Percentiles rank a stretch among this genome's conserved stretches.
These are phyloP conservation scores for Geopemphigus sp. DNA, from an alignment of 1,140 invertebrate genomes.

Conservation along the genomic window DNA sequence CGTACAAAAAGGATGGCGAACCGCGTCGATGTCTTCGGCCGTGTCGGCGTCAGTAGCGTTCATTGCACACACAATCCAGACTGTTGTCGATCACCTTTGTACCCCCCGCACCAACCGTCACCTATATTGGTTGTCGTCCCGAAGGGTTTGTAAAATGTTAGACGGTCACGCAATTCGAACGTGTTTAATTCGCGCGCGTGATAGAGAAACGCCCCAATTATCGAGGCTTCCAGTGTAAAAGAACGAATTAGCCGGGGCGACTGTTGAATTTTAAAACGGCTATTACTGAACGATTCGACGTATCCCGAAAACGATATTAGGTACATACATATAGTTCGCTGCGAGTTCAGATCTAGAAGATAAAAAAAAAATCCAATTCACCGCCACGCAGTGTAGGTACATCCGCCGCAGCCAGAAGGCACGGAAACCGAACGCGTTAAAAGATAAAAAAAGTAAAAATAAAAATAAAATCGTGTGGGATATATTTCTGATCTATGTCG, in stretches of 20 bases:
- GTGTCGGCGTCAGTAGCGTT: no score
- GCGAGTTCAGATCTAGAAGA: background rate
- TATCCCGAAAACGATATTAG: background rate
- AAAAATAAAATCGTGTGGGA: background rate
- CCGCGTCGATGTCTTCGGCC: background rate
- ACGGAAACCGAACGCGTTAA: background rate
- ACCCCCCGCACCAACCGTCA: background rate
- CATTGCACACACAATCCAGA: no score
- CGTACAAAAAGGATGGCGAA: background rate
- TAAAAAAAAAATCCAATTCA: background rate
- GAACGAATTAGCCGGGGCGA: background rate
- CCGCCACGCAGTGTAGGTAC: background rate
- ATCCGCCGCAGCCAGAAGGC: background rate
- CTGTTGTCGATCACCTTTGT: background rate
- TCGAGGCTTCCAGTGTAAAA: background rate
- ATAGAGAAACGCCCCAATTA: slow-evolving; percentile 1
- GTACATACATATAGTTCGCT: background rate
- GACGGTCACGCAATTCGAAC: background rate
- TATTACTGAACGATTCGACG: background rate
- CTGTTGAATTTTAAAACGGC: slow-evolving; percentile 20
- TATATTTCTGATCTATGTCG: background rate
- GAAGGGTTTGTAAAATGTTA: background rate
- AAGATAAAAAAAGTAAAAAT: background rate
- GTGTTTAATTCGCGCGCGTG: background rate
- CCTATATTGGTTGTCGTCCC: no score